Evolutionary conservation across 1,140 invertebrate species (phyloP).

Genomic region (Nasonia vitripennis): DNA sequence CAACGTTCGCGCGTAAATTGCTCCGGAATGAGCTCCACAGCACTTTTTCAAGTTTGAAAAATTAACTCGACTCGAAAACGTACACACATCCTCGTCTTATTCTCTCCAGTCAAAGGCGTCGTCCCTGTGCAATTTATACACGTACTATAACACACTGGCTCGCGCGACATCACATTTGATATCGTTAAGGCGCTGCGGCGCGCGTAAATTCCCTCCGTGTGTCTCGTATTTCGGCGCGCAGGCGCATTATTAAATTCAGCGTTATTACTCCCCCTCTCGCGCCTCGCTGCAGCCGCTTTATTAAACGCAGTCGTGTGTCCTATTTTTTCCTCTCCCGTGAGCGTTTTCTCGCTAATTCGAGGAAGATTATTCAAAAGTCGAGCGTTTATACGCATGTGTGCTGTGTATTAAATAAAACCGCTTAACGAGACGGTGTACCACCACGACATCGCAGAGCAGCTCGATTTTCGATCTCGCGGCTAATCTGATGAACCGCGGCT

Average conservation of each 20-base stretch:
- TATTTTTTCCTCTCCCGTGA: too few species aligned
- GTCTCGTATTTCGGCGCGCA: not conserved
- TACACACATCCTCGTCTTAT: too few species aligned
- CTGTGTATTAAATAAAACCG: too few species aligned
- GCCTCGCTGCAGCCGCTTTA: not conserved
- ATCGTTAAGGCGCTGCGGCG: not conserved
- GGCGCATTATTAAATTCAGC: conserved; percentile 2
- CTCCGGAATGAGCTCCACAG: too few species aligned
- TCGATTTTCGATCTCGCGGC: not conserved
- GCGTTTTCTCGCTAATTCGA: too few species aligned
- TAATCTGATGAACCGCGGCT: not conserved
- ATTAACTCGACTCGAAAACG: too few species aligned
- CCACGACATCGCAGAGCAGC: too few species aligned
- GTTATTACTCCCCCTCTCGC: not conserved
- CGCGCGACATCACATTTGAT: not conserved
- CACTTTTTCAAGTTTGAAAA: too few species aligned
- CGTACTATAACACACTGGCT: not conserved
- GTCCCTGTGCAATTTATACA: not conserved
- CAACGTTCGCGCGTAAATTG: too few species aligned
- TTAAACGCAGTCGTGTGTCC: not conserved
- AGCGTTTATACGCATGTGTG: too few species aligned
- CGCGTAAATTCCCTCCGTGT: not conserved
- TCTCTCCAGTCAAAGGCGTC: not conserved
- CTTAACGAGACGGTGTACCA: too few species aligned
- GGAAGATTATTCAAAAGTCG: too few species aligned